phyloP scores from a whole-genome alignment of 53 echinoderm and acorn worm species.

The Apostichopus leukothele region DNA sequence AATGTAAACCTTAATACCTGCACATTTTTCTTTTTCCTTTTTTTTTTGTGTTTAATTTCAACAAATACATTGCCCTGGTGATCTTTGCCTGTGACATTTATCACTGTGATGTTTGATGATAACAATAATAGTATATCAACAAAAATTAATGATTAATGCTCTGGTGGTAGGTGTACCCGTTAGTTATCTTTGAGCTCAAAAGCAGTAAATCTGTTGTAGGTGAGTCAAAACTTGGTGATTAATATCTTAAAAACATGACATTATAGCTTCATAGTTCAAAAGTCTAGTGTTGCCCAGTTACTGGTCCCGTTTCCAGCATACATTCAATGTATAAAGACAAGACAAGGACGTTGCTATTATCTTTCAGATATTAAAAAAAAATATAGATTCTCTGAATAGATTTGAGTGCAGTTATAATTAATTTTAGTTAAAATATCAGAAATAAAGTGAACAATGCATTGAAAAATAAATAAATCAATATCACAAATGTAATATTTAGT shows the following conservation, averaged over 20 bases:
- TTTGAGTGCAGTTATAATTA: no score
- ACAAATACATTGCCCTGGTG: background rate
- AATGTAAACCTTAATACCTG: background rate
- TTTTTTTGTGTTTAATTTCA: background rate
- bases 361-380: no score
- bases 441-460: no score
- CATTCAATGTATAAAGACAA: no score
- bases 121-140: background rate
- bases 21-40: background rate
- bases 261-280: background rate
- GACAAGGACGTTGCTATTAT: no score
- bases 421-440: no score
- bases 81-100: slow-evolving; percentile 18
- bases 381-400: no score
- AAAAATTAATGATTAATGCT: slow-evolving; percentile 6
- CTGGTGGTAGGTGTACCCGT: background rate
- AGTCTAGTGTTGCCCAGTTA: slow-evolving; percentile 5
- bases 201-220: background rate
- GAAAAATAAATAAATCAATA: no score
- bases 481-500: no score
- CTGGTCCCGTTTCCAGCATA: background rate
- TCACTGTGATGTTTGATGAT: slow-evolving; percentile 4
- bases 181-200: background rate
- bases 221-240: background rate
- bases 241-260: background rate